phyloP scores from a whole-genome alignment of 2,888 invertebrate species.

The Apotomis capreana region DNA sequence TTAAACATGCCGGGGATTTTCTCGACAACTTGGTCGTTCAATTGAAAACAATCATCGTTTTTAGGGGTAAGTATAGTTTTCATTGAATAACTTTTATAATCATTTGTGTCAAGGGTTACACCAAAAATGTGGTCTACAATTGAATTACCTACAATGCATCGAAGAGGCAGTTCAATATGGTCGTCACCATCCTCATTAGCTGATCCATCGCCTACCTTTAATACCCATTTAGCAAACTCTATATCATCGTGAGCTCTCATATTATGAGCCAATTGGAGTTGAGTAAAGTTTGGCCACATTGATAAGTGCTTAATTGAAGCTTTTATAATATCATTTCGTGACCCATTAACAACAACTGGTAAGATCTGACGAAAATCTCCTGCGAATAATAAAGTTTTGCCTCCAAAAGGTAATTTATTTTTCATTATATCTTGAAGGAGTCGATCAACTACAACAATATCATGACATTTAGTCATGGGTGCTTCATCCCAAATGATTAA shows the following conservation, averaged over 20 bases:
- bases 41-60: not conserved
- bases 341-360: conserved; percentile 6
- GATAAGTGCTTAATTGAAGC: no score
- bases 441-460: conserved; percentile 47
- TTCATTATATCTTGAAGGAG: conserved; percentile 47
- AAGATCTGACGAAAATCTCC: conserved; percentile 43
- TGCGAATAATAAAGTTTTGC: conserved; percentile 43
- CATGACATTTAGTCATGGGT: conserved; percentile 46
- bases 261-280: conserved; percentile 12
- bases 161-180: not conserved
- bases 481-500: conserved; percentile 45
- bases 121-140: not conserved
- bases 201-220: conserved; percentile 36
- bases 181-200: not conserved
- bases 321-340: no score
- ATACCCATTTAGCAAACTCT: conserved; percentile 47
- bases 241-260: conserved; percentile 45
- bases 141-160: not conserved
- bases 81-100: conserved; percentile 1
- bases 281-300: no score
- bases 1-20: not conserved
- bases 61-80: not conserved
- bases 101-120: not conserved
- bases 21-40: not conserved
- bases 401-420: conserved; percentile 43